Evolutionary conservation across 2,113 vertebrate genomes (phyloP).

Genomic region (human (Homo sapiens)): DNA sequence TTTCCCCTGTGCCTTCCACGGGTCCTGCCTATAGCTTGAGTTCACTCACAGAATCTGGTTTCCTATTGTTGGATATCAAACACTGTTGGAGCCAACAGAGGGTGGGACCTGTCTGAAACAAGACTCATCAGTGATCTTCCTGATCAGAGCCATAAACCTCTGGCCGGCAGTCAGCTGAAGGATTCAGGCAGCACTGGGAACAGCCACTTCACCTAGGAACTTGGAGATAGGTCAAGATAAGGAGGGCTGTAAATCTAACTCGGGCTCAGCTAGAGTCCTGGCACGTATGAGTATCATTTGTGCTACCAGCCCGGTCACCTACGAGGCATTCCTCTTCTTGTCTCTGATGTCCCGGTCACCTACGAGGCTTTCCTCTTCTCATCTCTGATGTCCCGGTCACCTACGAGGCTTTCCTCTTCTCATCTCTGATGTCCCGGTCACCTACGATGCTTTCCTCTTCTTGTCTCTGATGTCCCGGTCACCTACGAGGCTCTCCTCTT

Average conservation of each 20-base stretch:
- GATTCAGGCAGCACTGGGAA: not conserved
- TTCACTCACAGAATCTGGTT: not conserved
- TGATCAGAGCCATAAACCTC: constrained; percentile 23
- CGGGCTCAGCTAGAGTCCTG: not conserved
- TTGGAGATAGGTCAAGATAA: not conserved
- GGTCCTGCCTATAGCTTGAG: not conserved
- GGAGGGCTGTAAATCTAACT: not conserved
- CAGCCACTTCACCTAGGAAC: not conserved
- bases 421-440: not conserved
- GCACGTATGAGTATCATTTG: not conserved
- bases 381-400: not conserved
- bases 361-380: not conserved
- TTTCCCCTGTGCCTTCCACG: not conserved
- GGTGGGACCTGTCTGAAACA: not conserved
- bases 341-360: not conserved
- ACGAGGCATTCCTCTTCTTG: not conserved
- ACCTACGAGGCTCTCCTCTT: too few relatives aligned
- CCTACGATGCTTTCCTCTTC: too few relatives aligned
- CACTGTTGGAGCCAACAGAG: not conserved
- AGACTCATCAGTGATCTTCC: not conserved
- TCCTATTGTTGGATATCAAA: not conserved
- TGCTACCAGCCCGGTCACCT: not conserved
- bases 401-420: too few relatives aligned
- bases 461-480: not conserved
- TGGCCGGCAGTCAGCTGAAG: not conserved